These are phyloP conservation scores for Oenanthe oenanthe DNA, from an alignment of 2,113 vertebrate genomes.

Conservation along the genomic window DNA sequence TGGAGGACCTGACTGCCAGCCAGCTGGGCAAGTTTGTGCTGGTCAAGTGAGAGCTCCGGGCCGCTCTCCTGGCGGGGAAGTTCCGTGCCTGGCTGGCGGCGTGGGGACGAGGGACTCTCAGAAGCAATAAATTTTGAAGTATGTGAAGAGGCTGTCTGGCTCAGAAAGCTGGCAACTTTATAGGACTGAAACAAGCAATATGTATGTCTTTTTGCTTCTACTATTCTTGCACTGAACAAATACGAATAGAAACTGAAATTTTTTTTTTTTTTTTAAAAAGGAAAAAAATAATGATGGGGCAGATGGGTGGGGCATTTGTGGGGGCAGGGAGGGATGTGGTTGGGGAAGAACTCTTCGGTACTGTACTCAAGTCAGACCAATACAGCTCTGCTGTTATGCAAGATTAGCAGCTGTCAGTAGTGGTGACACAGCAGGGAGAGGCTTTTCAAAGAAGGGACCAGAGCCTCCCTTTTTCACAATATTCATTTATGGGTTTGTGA, in stretches of 20 bases:
- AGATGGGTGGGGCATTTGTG: slow-evolving; percentile 23
- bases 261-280: slow-evolving; percentile 5
- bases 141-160: slow-evolving; percentile 74
- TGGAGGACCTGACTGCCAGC: slow-evolving; percentile 77
- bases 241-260: slow-evolving; percentile 66
- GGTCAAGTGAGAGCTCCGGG: slow-evolving; percentile 81
- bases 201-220: slow-evolving; percentile 75
- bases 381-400: slow-evolving; percentile 72
- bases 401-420: slow-evolving; percentile 63
- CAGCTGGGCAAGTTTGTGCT: slow-evolving; percentile 86
- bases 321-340: slow-evolving; percentile 44
- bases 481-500: slow-evolving; percentile 53
- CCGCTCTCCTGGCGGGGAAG: neutral
- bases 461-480: slow-evolving; percentile 49
- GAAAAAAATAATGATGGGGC: slow-evolving; percentile 66
- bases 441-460: slow-evolving; percentile 66
- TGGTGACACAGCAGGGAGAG: slow-evolving; percentile 53
- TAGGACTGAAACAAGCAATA: slow-evolving; percentile 81
- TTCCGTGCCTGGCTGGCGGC: neutral
- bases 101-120: slow-evolving; percentile 47
- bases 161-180: slow-evolving; percentile 73
- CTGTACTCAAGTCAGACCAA: slow-evolving; percentile 74
- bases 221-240: slow-evolving; percentile 80
- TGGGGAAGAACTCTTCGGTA: slow-evolving; percentile 63
- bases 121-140: slow-evolving; percentile 81